Evolutionary conservation across 2,797 vertebrate genomes (phyloP).

Genomic region (Molothrus ater): DNA sequence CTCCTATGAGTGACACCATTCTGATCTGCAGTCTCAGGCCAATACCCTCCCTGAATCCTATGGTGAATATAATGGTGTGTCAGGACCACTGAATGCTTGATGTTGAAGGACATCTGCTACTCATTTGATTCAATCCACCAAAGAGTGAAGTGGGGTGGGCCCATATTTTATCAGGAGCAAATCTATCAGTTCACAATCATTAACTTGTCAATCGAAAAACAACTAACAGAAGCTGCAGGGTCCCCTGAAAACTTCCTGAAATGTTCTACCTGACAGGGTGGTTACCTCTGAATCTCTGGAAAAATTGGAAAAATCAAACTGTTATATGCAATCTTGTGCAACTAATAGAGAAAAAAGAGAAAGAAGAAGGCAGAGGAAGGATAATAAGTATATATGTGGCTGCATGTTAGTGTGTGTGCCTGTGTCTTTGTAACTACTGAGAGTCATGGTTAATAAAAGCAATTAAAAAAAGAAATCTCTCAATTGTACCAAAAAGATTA

Average conservation of each 20-base stretch:
- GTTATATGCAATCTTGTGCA: neutral
- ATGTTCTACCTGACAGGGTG: neutral
- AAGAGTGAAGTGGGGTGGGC: neutral
- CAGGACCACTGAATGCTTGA: neutral
- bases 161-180: neutral
- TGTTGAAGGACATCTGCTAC: neutral
- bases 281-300: neutral
- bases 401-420: neutral
- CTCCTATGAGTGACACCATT: neutral
- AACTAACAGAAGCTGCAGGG: neutral
- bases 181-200: neutral
- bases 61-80: no score
- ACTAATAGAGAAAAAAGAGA: neutral
- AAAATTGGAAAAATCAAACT: neutral
- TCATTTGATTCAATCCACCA: neutral
- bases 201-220: neutral
- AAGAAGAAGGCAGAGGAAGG: neutral
- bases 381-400: neutral
- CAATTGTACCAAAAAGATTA: neutral
- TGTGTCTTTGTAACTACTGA: neutral
- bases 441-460: accelerated
- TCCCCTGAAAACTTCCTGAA: neutral
- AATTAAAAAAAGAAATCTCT: neutral
- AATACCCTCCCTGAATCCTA: no score
- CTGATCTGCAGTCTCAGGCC: neutral